A percentile compares a stretch with the other conserved stretches of the same genome.
Evolutionary conservation across 2,888 invertebrate genomes (phyloP).

Genomic region (Actias luna): DNA sequence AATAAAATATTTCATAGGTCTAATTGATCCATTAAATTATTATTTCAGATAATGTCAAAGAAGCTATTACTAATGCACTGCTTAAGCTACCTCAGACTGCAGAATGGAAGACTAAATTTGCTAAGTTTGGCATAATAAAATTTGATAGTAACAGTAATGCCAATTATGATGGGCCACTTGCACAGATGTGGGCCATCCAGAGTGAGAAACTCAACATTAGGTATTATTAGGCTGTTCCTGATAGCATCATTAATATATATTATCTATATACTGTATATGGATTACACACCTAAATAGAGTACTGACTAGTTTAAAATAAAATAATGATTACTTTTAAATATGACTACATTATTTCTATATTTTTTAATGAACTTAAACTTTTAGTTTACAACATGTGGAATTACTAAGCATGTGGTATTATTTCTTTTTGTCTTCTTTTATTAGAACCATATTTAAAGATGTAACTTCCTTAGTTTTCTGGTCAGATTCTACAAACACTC

Average conservation of each 20-base stretch:
- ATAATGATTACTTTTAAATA: slow-evolving; percentile 16
- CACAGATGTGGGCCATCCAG: slow-evolving; percentile 76
- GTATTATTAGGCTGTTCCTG: slow-evolving; percentile 76
- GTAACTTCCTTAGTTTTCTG: slow-evolving; percentile 48
- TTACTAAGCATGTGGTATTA: slow-evolving; percentile 14
- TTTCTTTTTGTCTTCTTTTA: slow-evolving; percentile 34
- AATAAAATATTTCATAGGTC: background rate
- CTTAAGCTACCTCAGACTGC: slow-evolving; percentile 58
- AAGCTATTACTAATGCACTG: slow-evolving; percentile 62
- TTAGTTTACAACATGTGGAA: background rate
- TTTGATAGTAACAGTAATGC: slow-evolving; percentile 69
- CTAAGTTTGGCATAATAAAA: slow-evolving; percentile 74
- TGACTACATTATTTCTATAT: slow-evolving; percentile 9
- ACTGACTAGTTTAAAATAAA: slow-evolving; percentile 23
- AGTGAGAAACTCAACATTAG: slow-evolving; percentile 75
- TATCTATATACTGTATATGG: slow-evolving; percentile 70
- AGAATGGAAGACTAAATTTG: slow-evolving; percentile 67
- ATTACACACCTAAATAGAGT: slow-evolving; percentile 61
- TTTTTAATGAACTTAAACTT: slow-evolving; percentile 11
- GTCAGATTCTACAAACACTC: slow-evolving; percentile 48
- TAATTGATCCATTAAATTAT: background rate
- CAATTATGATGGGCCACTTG: slow-evolving; percentile 74
- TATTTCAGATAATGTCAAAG: slow-evolving; percentile 66
- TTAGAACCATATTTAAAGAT: slow-evolving; percentile 52
- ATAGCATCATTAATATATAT: slow-evolving; percentile 65